Evolutionary conservation across 1,140 invertebrate genomes (phyloP), one percentile per base, ranked within the genome.

Genomic region (Tetramorium simillimum): DNA sequence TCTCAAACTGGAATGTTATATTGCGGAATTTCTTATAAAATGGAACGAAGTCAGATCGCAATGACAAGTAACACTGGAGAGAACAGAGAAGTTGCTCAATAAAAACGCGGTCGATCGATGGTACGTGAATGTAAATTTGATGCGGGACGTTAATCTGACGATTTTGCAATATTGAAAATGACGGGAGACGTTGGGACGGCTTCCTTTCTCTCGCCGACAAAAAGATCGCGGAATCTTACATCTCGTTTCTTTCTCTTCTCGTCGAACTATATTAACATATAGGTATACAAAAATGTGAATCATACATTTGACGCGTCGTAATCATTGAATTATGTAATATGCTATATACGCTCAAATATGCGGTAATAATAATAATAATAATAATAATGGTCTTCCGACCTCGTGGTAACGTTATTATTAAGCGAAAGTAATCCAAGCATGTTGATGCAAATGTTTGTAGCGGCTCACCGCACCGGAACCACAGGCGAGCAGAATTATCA

Each of bases 61-160:
- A 46, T 18, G 58, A 77, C 40, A 63, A 24, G 58, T 46, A 21
- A 53, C 33, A 21, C 14, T n/a, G 10, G n/a, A 49, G 9, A 56
- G 18, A 51, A 33, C 16, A 75, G 40, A 69, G n/a, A 63, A 78
- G 5, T 80, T 80, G 46, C 76, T 80, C 46, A 80, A 80, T 67
- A 53, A 53, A 80, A 67, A 37, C 33, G 62, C 16, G n/a, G 28
- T 28, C 60, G 56, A 51, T 28, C 43, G 53, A 51, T 28, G 60
- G 7, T 33, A 60, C 21, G 18, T 65, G 43, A 65, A 65, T 67
- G 7, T 80, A 67, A 84, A 60, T 73, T 56, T 5, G 37, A 84
- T 28, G 18, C 53, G 24, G 28, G 69, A 46, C 14, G 7, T 84
- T 73, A 73, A 73, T 56, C 51, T 1, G 33, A n/a, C 5, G 37